Conservation (phyloP, 2,888 invertebrate species). For the Drosophila kanekoi region DNA sequence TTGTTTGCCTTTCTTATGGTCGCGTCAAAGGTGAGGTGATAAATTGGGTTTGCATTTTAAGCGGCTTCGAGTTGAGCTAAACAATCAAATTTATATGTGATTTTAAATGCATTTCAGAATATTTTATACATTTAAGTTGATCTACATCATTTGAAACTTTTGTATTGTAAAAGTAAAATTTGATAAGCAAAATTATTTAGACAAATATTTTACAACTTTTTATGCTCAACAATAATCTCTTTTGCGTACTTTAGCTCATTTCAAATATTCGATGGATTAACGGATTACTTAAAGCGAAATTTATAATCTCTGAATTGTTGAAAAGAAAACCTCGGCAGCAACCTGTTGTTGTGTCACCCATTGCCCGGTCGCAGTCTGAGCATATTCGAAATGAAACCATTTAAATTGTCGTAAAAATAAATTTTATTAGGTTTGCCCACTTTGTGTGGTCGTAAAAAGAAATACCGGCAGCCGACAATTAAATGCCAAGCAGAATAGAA, state of each 20-base stretch:
- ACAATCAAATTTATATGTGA: neutral
- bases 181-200: too few relatives aligned
- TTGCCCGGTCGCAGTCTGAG: conserved; percentile 2
- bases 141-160: too few relatives aligned
- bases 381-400: conserved; percentile 62
- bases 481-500: conserved; percentile 72
- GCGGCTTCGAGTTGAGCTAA: neutral
- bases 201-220: too few relatives aligned
- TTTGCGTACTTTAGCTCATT: neutral
- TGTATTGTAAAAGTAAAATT: too few relatives aligned
- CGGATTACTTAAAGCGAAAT: conserved; percentile 9
- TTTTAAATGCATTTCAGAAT: neutral
- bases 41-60: conserved; percentile 27
- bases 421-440: conserved; percentile 72
- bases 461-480: conserved; percentile 70
- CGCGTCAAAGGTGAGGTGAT: conserved; percentile 35
- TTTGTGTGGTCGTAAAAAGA: conserved; percentile 79
- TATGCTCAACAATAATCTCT: too few relatives aligned
- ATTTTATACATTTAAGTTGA: too few relatives aligned
- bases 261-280: neutral
- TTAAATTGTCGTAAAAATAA: conserved; percentile 81
- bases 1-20: conserved; percentile 7
- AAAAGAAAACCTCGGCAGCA: conserved; percentile 15
- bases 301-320: conserved; percentile 17
- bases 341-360: conserved; percentile 46